phyloP scores from a whole-genome alignment of 1,140 invertebrate species.

The Papilio aristodemus region DNA sequence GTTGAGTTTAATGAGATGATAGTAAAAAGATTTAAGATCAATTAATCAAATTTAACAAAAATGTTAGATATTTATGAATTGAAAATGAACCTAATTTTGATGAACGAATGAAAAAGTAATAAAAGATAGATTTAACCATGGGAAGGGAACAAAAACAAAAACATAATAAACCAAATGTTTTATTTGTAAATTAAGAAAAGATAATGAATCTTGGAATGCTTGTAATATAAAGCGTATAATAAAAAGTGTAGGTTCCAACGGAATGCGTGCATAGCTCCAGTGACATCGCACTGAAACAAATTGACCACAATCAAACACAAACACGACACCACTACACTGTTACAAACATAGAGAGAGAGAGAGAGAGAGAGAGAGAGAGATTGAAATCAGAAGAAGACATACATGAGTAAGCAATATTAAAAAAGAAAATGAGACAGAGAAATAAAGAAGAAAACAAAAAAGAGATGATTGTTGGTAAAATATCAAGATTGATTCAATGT shows the following conservation, averaged over 20 bases:
- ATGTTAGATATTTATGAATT: no score
- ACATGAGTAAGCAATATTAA: no score
- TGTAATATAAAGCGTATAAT: not conserved
- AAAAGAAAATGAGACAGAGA: not conserved
- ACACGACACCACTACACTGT: not conserved
- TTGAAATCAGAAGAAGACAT: not conserved
- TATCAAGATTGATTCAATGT: no score
- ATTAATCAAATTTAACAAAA: no score
- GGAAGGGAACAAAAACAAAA: slow-evolving; percentile 15
- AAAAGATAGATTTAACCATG: no score
- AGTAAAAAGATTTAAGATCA: no score
- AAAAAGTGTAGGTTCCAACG: not conserved
- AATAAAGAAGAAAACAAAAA: slow-evolving; percentile 20
- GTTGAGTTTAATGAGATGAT: no score
- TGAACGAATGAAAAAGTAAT: no score
- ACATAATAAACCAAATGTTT: not conserved
- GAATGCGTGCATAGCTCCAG: slow-evolving; percentile 26
- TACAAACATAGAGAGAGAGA: not conserved
- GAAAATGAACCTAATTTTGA: no score
- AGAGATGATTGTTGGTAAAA: not conserved
- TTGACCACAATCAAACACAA: slow-evolving; percentile 34
- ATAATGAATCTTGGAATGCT: not conserved
- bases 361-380: not conserved
- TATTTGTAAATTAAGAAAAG: not conserved
- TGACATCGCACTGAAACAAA: slow-evolving; percentile 54